Conservation (phyloP, 2,797 vertebrate genomes). For the Esox masquinongy region DNA sequence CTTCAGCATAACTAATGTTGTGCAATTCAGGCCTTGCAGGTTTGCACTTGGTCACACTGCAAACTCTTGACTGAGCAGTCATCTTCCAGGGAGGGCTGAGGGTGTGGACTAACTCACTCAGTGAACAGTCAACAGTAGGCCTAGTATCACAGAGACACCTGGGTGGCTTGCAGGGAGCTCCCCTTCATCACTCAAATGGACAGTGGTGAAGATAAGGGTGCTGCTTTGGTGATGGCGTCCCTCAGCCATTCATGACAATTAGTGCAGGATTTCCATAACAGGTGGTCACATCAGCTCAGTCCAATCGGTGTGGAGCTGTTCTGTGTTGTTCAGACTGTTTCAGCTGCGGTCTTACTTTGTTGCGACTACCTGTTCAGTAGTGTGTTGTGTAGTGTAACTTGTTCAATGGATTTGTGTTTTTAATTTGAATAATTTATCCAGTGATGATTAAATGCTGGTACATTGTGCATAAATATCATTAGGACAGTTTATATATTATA, state of each 20-base stretch:
- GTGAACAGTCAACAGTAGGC: conserved; percentile 34
- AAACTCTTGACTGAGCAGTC: neutral
- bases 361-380: neutral
- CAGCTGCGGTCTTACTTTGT: neutral
- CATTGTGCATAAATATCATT: neutral
- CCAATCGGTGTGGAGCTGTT: no score
- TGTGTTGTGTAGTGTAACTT: neutral
- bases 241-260: conserved; percentile 33
- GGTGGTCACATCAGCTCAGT: conserved; percentile 1
- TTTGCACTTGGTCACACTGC: neutral
- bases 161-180: conserved; percentile 56
- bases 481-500: neutral
- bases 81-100: neutral
- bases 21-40: neutral
- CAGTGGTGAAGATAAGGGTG: conserved; percentile 51
- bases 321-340: neutral
- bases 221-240: conserved; percentile 31
- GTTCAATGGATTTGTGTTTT: neutral
- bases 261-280: conserved; percentile 24
- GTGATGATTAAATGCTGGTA: neutral
- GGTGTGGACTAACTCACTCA: conserved; percentile 23
- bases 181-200: conserved; percentile 64
- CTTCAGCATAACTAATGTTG: neutral
- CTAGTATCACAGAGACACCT: conserved; percentile 12
- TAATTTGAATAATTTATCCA: neutral